Evolutionary conservation across 1,140 invertebrate species (phyloP), one percentile per base, ranked within the genome.

Genomic region (Heliconius eleuchia): DNA sequence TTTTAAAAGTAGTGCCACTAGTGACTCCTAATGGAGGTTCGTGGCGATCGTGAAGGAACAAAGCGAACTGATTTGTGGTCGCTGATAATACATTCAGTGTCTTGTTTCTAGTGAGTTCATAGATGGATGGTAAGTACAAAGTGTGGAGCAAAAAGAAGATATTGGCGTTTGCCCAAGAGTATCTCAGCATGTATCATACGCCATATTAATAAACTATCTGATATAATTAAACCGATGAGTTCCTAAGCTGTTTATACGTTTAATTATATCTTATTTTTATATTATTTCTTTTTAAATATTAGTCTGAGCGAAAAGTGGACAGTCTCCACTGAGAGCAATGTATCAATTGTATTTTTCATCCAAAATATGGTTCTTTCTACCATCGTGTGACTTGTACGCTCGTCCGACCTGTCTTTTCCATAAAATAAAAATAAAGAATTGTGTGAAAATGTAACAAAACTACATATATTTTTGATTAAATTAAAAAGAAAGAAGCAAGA

Each of bases 61-160:
- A 94, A 94, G 88, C 90, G 86, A 84, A 82, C 90, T 94, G 91
- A 94, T 93, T 93, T 92, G 91, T 94, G 88, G 87, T 87, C 82
- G 85, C 83, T 81, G 87, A 80, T 82, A 85, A 87, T 84, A 86
- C 84, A 88, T 89, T 85, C 85, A 89, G 83, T 86, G 87, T 88
- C 86, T 88, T 88, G 89, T 92, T 90, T 88, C 87, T 86, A 88
- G 84, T 87, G 86, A 83, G 80, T 85, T 88, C 84, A 87, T 85
- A 87, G 84, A 88, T 83, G 85, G 84, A 86, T 82, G 78, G 81
- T 85, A 84, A 78, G 82, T 82, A 84, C 80, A 83, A 77, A 83
- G 86, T 83, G 84, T 87, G 79, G 87, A 92, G 80, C 88, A 93
- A 92, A 92, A 92, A 91, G 89, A 88, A 80, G 78, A 85, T 77